A percentile compares a stretch with the other conserved stretches of the same genome.
Evolutionary conservation across 2,888 invertebrate genomes (phyloP).

Genomic region (Eristalis arbustorum): DNA sequence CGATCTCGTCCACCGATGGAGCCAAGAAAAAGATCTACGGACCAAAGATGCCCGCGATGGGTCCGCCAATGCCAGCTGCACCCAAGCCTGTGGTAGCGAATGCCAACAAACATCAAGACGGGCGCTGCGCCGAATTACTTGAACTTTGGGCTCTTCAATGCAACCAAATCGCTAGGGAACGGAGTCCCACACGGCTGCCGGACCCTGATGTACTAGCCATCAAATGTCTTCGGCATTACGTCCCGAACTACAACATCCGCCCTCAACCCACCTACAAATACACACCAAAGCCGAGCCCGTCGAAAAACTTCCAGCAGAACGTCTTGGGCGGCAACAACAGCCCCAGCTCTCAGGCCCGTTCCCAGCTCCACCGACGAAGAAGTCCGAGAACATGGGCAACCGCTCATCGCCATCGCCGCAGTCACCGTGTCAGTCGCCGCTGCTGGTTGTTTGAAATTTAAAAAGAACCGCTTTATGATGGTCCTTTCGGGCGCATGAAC

Average conservation of each 20-base stretch:
- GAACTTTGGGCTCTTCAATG: conserved; percentile 78
- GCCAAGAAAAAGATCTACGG: conserved; percentile 77
- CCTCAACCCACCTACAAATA: conserved; percentile 80
- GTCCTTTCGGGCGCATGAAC: too few species aligned
- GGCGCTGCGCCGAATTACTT: conserved; percentile 75
- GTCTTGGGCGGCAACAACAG: conserved; percentile 74
- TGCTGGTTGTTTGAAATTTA: too few species aligned
- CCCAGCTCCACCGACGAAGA: conserved; percentile 77
- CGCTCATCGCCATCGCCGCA: conserved; percentile 29
- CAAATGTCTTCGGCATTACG: too few species aligned
- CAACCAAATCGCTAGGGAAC: conserved; percentile 77
- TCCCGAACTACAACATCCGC: conserved; percentile 79
- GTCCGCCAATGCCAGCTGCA: conserved; percentile 11
- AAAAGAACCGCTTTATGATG: too few species aligned
- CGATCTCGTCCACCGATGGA: conserved; percentile 73
- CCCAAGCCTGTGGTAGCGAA: conserved; percentile 20
- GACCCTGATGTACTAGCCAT: conserved; percentile 80
- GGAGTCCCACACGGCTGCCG: conserved; percentile 79
- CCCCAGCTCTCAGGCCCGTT: conserved; percentile 75
- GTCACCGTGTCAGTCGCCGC: not conserved
- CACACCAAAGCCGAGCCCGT: conserved; percentile 77
- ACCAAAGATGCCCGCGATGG: conserved; percentile 72
- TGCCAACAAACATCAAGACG: conserved; percentile 5
- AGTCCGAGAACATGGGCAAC: conserved; percentile 71
- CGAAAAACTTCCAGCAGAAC: conserved; percentile 75